Percentiles rank a stretch among this genome's conserved stretches.
Evolutionary conservation across 2,113 vertebrate species (phyloP).

Genomic region (Platysternon megacephalum): DNA sequence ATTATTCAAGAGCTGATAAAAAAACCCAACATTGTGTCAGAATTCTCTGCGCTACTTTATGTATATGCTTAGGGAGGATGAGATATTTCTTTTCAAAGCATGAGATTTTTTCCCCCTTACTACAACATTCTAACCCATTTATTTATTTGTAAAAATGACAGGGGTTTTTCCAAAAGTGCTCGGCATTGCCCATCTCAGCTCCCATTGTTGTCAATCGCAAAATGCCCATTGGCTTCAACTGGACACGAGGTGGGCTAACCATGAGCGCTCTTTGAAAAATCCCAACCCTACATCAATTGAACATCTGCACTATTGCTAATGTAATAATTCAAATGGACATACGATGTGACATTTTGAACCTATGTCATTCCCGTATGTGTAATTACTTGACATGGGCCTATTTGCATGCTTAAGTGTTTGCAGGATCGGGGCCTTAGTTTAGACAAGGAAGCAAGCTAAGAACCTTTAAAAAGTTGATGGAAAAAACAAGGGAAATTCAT

Average conservation of each 20-base stretch:
- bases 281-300: background rate
- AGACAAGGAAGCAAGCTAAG: background rate
- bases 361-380: accelerated
- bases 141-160: background rate
- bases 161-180: background rate
- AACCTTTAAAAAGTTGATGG: background rate
- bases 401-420: background rate
- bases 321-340: background rate
- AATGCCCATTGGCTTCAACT: background rate
- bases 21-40: background rate
- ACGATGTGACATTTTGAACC: background rate
- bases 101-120: background rate
- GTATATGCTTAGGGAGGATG: background rate
- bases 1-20: background rate
- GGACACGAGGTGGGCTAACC: background rate
- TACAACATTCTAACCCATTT: background rate
- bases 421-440: accelerated
- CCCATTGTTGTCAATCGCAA: background rate
- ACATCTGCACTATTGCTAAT: background rate
- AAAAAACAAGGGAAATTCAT: background rate
- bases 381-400: background rate
- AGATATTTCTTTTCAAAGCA: background rate
- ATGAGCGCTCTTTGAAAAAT: background rate
- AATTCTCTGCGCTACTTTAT: background rate
- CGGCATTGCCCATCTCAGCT: accelerated